Base-by-base conservation (phyloP, 2,888 invertebrate species). In the Lasioglossum zephyrum region DNA sequence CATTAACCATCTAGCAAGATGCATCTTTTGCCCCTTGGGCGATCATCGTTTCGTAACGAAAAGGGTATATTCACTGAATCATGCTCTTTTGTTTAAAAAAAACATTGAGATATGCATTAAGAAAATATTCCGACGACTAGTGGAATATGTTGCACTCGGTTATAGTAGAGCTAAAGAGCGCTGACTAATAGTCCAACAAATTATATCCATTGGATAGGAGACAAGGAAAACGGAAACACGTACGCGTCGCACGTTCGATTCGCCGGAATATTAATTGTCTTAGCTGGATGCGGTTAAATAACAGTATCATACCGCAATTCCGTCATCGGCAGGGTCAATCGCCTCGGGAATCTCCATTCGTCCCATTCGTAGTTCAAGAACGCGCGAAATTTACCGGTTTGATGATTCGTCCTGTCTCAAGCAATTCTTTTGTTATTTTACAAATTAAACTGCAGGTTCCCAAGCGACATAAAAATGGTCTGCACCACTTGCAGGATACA, bases 261-360 rank as follows among this genome's bases (percentile, higher is more conserved):
- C 83, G 74, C 26, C 41, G 41, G 83, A 90, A 91, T 91, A 89
- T 91, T 91, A 90, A 90, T 84, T 75, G 70, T 69, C 39, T 73
- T 81, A 70, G 53, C 31, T 44, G 66, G 76, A 39, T 26, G 75
- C 63, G 74, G 74, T 79, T 85, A 88, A 86, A 82, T 91, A 90
- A 89, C 84, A 79, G 87, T 89, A 85, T 84, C 79, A 81, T 73
- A 69, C 57, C 57, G 26, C 72, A 18, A 60, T 31, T 16, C 41
- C 53, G 76, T 81, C 72, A 79, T 44, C 39, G 39, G 72, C 70
- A 69, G 26, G 85, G 84, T 90, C 91, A 91, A 70, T 90, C 81
- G 76, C 81, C 90, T 77, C 86, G 70, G 53, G 26, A 44, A 78
- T 77, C 77, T 39, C 73, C 72, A 47, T 74, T 63, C 66, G 76